A percentile compares a stretch with the other conserved stretches of the same genome.
Evolutionary conservation across 2,888 invertebrate species (phyloP).

Genomic region (Cyclophora punctaria): DNA sequence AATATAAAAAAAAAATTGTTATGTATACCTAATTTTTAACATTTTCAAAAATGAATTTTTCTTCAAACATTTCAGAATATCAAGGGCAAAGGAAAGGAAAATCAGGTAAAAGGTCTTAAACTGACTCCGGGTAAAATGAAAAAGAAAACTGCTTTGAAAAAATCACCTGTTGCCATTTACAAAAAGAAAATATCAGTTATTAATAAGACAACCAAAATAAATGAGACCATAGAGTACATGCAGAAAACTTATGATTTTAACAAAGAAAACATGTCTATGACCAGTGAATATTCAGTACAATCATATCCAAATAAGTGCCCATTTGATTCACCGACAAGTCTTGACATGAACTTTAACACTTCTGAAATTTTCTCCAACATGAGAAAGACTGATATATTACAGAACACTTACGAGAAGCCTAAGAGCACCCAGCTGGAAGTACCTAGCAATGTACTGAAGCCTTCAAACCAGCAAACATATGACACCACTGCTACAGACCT

Average conservation of each 20-base stretch:
- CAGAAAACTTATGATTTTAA: conserved; percentile 29
- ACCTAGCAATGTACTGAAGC: conserved; percentile 41
- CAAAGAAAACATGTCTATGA: conserved; percentile 42
- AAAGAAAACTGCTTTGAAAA: conserved; percentile 45
- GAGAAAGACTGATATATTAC: conserved; percentile 35
- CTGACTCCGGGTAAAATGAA: conserved; percentile 60
- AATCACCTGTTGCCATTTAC: conserved; percentile 51
- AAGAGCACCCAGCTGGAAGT: conserved; percentile 21
- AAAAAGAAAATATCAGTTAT: conserved; percentile 53
- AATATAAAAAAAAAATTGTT: too few relatives aligned
- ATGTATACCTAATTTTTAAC: too few relatives aligned
- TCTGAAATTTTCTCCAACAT: conserved; percentile 59
- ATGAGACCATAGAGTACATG: conserved; percentile 29
- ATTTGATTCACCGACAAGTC: conserved; percentile 49
- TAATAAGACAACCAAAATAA: conserved; percentile 43
- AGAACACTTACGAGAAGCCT: conserved; percentile 54
- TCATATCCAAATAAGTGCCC: conserved; percentile 42
- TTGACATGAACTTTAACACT: conserved; percentile 52
- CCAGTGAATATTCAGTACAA: conserved; percentile 35
- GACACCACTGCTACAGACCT: conserved; percentile 39
- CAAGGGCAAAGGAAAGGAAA: conserved; percentile 44
- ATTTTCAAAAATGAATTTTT: too few relatives aligned
- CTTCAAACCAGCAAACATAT: conserved; percentile 42
- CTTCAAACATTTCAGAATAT: conserved; percentile 41
- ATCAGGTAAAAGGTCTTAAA: conserved; percentile 43